Evolutionary conservation across 1,140 invertebrate species (phyloP).

Genomic region (Hyles euphorbiae): DNA sequence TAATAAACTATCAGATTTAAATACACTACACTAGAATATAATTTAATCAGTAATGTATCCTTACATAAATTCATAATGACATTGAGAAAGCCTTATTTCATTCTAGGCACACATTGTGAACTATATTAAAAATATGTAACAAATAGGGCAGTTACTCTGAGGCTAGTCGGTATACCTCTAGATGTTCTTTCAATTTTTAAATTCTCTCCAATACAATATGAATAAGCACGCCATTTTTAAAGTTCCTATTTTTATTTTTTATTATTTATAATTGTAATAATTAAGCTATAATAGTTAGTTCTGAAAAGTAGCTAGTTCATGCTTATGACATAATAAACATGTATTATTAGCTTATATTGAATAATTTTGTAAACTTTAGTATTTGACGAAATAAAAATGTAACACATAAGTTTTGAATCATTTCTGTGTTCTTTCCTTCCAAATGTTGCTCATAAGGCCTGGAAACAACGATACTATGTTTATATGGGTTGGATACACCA

Average conservation of each 20-base stretch:
- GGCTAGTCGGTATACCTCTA: neutral
- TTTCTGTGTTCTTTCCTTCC: no score
- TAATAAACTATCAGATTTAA: no score
- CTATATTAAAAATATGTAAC: no score
- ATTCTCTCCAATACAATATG: constrained; percentile 3
- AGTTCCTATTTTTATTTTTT: constrained; percentile 31
- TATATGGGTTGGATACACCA: no score
- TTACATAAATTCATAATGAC: no score
- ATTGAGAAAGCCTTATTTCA: no score
- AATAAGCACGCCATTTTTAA: constrained; percentile 27
- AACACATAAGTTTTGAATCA: neutral
- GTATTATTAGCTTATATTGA: constrained; percentile 16
- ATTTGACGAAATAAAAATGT: constrained; percentile 17
- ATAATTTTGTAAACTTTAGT: constrained; percentile 10
- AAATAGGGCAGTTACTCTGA: no score
- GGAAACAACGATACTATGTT: no score
- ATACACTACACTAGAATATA: no score
- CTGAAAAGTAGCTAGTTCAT: neutral
- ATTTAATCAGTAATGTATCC: no score
- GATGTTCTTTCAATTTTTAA: constrained; percentile 1
- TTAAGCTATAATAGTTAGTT: constrained; percentile 6
- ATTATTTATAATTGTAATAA: constrained; percentile 16
- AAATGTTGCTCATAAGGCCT: no score
- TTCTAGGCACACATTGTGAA: no score
- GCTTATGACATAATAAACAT: constrained; percentile 6